These are phyloP conservation scores for Grammatotria lemairii DNA, from an alignment of 2,113 vertebrate species.

Conservation along the genomic window DNA sequence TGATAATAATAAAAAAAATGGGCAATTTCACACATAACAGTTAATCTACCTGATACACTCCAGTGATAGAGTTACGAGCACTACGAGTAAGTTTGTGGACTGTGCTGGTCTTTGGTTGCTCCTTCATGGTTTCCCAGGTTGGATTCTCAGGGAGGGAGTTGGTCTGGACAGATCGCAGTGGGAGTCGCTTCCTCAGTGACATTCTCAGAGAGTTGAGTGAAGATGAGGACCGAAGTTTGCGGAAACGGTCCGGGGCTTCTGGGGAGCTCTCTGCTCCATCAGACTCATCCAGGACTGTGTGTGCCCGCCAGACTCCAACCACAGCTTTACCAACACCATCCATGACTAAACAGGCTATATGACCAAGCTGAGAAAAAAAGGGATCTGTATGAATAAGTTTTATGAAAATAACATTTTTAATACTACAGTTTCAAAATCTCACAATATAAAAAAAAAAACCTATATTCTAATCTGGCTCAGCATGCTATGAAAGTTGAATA, in stretches of 20 bases:
- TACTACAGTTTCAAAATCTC: neutral
- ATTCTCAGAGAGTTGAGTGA: conserved; percentile 77
- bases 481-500: neutral
- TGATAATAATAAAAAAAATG: neutral
- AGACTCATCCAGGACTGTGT: conserved; percentile 71
- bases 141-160: conserved; percentile 67
- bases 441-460: neutral
- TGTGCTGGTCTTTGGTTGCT: conserved; percentile 56
- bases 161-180: conserved; percentile 73
- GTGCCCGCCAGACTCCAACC: conserved; percentile 71
- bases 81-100: conserved; percentile 70
- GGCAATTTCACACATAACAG: neutral
- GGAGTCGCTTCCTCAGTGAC: conserved; percentile 80
- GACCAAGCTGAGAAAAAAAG: neutral
- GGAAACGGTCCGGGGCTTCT: conserved; percentile 60
- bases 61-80: conserved; percentile 77
- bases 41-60: conserved; percentile 77
- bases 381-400: neutral
- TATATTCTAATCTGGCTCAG: neutral
- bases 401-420: neutral
- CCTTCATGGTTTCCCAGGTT: conserved; percentile 69
- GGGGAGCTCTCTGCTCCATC: conserved; percentile 71
- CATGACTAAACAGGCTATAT: conserved; percentile 62
- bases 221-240: conserved; percentile 61
- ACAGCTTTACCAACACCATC: conserved; percentile 61